Conservation (phyloP, 2,797 vertebrate species). For the Glossophaga mutica region DNA sequence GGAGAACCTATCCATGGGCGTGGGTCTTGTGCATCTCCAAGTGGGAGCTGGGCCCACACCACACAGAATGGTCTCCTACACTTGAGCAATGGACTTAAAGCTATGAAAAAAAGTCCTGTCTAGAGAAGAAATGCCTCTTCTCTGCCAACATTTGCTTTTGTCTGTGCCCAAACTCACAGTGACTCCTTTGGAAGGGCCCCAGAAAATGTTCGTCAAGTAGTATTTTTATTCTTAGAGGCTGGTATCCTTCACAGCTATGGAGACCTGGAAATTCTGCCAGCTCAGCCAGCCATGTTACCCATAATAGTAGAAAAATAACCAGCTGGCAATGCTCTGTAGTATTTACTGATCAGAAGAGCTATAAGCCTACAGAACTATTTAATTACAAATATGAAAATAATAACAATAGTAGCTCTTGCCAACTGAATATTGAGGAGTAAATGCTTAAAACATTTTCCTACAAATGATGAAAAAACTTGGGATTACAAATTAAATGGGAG, state of each 20-base stretch:
- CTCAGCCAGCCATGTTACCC: background rate
- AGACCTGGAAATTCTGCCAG: conserved; percentile 14
- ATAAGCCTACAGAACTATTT: background rate
- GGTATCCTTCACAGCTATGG: background rate
- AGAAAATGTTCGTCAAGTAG: conserved; percentile 49
- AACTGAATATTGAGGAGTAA: background rate
- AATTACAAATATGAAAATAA: background rate
- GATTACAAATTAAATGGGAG: background rate
- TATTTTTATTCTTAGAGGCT: conserved; percentile 36
- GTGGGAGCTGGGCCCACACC: too few relatives aligned
- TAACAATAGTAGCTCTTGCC: background rate
- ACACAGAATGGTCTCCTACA: too few relatives aligned
- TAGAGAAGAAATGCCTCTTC: background rate
- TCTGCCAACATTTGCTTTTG: conserved; percentile 34
- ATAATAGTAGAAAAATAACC: background rate
- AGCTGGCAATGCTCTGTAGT: background rate
- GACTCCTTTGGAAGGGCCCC: conserved; percentile 48
- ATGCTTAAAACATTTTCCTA: background rate
- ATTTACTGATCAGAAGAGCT: background rate
- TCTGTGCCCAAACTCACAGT: conserved; percentile 54
- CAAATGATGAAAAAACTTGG: background rate
- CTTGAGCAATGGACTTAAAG: conserved; percentile 57
- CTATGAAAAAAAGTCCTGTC: background rate
- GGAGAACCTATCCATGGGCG: too few relatives aligned
- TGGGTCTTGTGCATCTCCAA: too few relatives aligned